Evolutionary conservation across 1,140 invertebrate species (phyloP).

Genomic region (Drosophila hydei): DNA sequence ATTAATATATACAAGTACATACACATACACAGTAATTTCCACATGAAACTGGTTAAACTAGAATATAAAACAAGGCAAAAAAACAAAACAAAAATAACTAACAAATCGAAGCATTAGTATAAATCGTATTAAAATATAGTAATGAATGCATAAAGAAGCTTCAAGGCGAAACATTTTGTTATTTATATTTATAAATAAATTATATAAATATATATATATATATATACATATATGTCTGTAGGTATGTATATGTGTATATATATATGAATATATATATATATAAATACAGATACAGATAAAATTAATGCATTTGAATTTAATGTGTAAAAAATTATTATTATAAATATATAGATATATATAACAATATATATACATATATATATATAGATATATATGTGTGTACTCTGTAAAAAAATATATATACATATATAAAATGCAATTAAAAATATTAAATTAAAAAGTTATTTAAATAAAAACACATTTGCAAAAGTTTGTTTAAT

Average conservation of each 20-base stretch:
- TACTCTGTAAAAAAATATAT: slow-evolving; percentile 17
- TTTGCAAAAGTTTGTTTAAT: slow-evolving; percentile 16
- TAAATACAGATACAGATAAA: slow-evolving; percentile 51
- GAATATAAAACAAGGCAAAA: slow-evolving; percentile 15
- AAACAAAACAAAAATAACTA: background rate
- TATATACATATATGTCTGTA: slow-evolving; percentile 15
- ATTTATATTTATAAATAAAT: slow-evolving; percentile 82
- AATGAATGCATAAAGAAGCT: slow-evolving; percentile 56
- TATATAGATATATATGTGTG: slow-evolving; percentile 37
- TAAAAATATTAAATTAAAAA: slow-evolving; percentile 45
- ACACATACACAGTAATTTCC: slow-evolving; percentile 36
- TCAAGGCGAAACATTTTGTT: slow-evolving; percentile 78
- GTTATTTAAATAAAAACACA: slow-evolving; percentile 27
- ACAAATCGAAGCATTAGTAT: slow-evolving; percentile 24
- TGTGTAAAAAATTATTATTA: slow-evolving; percentile 62
- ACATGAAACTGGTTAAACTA: slow-evolving; percentile 54
- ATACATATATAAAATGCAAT: slow-evolving; percentile 46
- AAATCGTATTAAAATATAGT: slow-evolving; percentile 63
- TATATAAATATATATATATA: slow-evolving; percentile 56
- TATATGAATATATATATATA: slow-evolving; percentile 76
- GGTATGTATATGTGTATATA: slow-evolving; percentile 29
- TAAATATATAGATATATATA: slow-evolving; percentile 54
- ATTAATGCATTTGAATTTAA: slow-evolving; percentile 71
- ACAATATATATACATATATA: too few relatives aligned
- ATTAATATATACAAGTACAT: slow-evolving; percentile 43